Evolutionary conservation across 2,888 invertebrate species (phyloP).

Genomic region (Gymnoscelis rufifasciata): DNA sequence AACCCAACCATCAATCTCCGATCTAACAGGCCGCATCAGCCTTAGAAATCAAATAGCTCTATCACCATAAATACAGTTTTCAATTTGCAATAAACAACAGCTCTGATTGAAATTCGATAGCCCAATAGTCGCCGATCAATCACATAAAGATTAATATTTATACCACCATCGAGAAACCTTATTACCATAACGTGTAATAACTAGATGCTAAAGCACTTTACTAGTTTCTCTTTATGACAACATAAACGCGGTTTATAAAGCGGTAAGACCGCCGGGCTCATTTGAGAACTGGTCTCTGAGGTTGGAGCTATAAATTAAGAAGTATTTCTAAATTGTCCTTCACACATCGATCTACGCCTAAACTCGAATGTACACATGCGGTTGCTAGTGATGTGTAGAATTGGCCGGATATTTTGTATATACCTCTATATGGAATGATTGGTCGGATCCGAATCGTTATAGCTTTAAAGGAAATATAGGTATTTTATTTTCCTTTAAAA

Average conservation of each 20-base stretch:
- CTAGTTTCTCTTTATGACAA: slow-evolving; percentile 23
- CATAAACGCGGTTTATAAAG: slow-evolving; percentile 13
- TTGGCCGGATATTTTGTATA: neutral
- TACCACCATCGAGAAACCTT: slow-evolving; percentile 14
- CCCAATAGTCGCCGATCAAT: slow-evolving; percentile 15
- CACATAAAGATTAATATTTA: slow-evolving; percentile 10
- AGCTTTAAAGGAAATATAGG: too few species aligned
- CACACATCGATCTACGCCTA: slow-evolving; percentile 38
- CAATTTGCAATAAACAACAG: slow-evolving; percentile 7
- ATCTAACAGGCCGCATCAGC: too few species aligned
- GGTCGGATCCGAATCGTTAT: too few species aligned
- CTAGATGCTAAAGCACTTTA: slow-evolving; percentile 14
- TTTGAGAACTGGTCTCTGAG: slow-evolving; percentile 33
- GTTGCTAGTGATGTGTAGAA: neutral
- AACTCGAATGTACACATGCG: slow-evolving; percentile 28
- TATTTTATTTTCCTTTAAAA: too few species aligned
- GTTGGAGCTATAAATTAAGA: slow-evolving; percentile 38
- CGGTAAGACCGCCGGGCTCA: slow-evolving; percentile 15
- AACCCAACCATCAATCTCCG: too few species aligned
- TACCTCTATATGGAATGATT: too few species aligned
- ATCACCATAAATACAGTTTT: slow-evolving; percentile 1
- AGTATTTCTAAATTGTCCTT: slow-evolving; percentile 42
- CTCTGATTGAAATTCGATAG: slow-evolving; percentile 18
- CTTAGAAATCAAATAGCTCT: slow-evolving; percentile 5
- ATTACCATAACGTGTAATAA: slow-evolving; percentile 23